Base-by-base conservation (phyloP, 2,113 vertebrate species). In the Corythoichthys haematopterus region DNA sequence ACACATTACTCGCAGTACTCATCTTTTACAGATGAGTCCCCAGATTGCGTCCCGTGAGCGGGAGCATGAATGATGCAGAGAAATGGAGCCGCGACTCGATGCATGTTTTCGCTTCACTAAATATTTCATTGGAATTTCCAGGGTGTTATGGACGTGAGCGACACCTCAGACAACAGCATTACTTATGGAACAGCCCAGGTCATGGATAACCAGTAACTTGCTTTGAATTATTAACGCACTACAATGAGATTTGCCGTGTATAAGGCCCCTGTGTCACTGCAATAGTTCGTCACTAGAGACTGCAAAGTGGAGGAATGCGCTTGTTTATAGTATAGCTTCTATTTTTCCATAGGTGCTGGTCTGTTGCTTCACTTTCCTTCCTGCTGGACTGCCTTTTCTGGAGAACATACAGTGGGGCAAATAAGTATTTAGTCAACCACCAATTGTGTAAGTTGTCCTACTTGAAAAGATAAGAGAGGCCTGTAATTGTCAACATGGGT, bases 1-100 rank as follows among this genome's bases (percentile, higher is more conserved):
- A 20, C 43, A 28, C 33, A 70, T 76, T 76, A 28, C 20, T 84
- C 62, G 70, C 74, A 70, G 64, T 64, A 36, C 35, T 15, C n/a
- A 0, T 60, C 68, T 82, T 74, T 70, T 63, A 83, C 65, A 71
- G 72, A 87, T 74, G 63, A 85, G 58, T 51, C 64, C 16, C n/a
- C 74, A 0, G 13, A 74, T 62, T 60, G 51, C 35, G 53, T 79
- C 66, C 59, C 63, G 3, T 51, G 12, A 40, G 61, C 57, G 48
- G 48, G 57, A 65, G 71, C 67, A 75, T 69, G 66, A 70, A 51
- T 70, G 66, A 72, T 64, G 67, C 72, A 61, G 20, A 3, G 37
- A 65, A n/a, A 76, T 65, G 77, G 63, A 81, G 72, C 84, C 68
- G 75, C 56, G 72, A 63, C 65, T 33, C 60, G 55, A 75, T 8